Conservation (phyloP, 2,113 vertebrate genomes). For the Oceanites oceanicus region DNA sequence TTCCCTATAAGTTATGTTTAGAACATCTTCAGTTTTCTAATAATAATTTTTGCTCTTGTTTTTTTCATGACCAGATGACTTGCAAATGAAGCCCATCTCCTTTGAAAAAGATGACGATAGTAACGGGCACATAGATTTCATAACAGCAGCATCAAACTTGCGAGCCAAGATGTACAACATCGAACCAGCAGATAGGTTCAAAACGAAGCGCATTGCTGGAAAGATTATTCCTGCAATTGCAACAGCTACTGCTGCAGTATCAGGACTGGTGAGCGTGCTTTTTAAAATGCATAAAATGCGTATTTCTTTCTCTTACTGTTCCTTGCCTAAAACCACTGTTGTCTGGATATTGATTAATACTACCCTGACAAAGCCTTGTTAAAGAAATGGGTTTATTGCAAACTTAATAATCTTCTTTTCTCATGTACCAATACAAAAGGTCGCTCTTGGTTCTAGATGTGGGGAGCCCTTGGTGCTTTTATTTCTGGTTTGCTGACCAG, state of each 20-base stretch:
- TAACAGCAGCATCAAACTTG: conserved; percentile 90
- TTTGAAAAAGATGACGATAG: conserved; percentile 96
- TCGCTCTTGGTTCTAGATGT: not conserved
- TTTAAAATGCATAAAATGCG: not conserved
- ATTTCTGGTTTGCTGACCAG: not conserved
- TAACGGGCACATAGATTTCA: conserved; percentile 94
- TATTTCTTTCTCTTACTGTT: not conserved
- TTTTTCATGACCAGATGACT: conserved; percentile 70
- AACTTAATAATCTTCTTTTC: not conserved
- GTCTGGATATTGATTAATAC: not conserved
- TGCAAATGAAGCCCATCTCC: conserved; percentile 84
- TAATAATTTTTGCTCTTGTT: not conserved
- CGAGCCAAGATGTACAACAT: conserved; percentile 95
- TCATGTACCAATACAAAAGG: not conserved
- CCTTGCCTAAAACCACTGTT: not conserved
- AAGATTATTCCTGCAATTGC: conserved; percentile 99
- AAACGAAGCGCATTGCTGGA: conserved; percentile 96
- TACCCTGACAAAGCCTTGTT: not conserved
- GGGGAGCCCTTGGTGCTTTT: not conserved
- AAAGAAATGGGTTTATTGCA: not conserved
- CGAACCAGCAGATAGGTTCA: conserved; percentile 89
- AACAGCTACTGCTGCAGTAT: conserved; percentile 95
- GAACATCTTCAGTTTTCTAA: not conserved
- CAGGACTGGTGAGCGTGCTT: conserved; percentile 86
- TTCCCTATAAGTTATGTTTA: not conserved